Evolutionary conservation across 2,797 vertebrate genomes (phyloP), one percentile per base, ranked within the genome.

Genomic region (Pseudocheirus occidentalis): DNA sequence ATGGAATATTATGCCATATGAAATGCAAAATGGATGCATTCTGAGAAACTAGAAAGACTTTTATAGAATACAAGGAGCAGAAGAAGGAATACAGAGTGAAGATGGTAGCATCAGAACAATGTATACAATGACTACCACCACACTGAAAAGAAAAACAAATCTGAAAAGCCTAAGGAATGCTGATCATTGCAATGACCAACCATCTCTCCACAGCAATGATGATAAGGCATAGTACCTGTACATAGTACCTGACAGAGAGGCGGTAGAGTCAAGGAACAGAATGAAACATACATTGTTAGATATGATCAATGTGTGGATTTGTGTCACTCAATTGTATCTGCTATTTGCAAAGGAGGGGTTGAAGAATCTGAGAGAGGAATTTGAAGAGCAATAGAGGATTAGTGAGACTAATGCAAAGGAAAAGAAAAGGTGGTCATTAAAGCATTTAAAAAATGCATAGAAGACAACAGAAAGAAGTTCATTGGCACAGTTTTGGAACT

Each of bases 361-460:
- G 50, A 87, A 87, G 40, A 87, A 87, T 27, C 73, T 46, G 5
- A 24, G 40, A 50, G 40, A 46, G 40, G 21, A 3, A 11, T 46
- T 46, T 46, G 21, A 46, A 40, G 21, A 27, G 40, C n/a, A 40
- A 21, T 46, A 87, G 21, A 21, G 21, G 18, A 87, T 46, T 27
- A 10, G 40, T 4, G 40, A 50, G 18, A 87, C 14, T 46, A 50
- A 50, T 46, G 24, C 21, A 50, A 87, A 50, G 73, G 10, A 50
- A 87, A 50, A 11, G 21, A 87, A 87, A 87, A 50, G 40, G 66
- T 21, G 4, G 34, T n/a, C 7, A 73, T 73, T 73, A 28, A 1
- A 96, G 95, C 95, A 94, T 14, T 96, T 34, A 13, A 92, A 81
- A 73, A 81, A 81, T 81, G 18, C n/a, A 81, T 10, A 81, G 40